Base-by-base conservation (phyloP, 2,113 vertebrate genomes). In the Colistium nudipinnis region DNA sequence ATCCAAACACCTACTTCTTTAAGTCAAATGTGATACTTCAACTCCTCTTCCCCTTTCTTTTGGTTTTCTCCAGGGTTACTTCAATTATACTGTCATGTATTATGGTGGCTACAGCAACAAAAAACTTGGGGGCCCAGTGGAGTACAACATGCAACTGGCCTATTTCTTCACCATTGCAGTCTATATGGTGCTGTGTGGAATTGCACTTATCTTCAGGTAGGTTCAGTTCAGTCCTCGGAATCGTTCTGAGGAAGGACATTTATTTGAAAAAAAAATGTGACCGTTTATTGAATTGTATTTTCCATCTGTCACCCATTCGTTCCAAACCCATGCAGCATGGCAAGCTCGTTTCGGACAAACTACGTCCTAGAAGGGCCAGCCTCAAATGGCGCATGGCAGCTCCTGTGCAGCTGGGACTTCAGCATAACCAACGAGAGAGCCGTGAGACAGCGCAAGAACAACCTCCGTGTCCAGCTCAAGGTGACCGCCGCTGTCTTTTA, bases 401-500 rank as follows among this genome's bases (percentile, higher is more conserved):
- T 98, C 47, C 78, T 99, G 69, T 97, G 95, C 71, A 89, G 91
- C 90, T 99, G 98, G 98, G 96, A 99, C 75, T 99, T 97, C 67
- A 96, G 86, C 1, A 80, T 99, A 22, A 94, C 91, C 17, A 94
- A 94, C 8, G 95, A 95, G 44, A 95, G 85, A 74, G 94, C 96
- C 0, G 95, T 99, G 65, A 93, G 86, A 48, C 90, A 94, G 74
- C 93, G 94, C 63, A 96, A 95, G 80, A 96, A 92, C 87, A 97
- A 96, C 55, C 91, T 99, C 4, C 82, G 88, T 6, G 90, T 92
- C 0, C 96, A 99, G 67, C 94, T 99, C 44, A 96, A 95, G 95
- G 98, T 99, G 35, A 53, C 7, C 47, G 7, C 25, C 13, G 14
- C 0, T 27, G 0, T n/a, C 12, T 28, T 57, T 19, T 2, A 59